Evolutionary conservation across 2,888 invertebrate species (phyloP), one percentile per base, ranked within the genome.

Genomic region (Limenitis camilla): DNA sequence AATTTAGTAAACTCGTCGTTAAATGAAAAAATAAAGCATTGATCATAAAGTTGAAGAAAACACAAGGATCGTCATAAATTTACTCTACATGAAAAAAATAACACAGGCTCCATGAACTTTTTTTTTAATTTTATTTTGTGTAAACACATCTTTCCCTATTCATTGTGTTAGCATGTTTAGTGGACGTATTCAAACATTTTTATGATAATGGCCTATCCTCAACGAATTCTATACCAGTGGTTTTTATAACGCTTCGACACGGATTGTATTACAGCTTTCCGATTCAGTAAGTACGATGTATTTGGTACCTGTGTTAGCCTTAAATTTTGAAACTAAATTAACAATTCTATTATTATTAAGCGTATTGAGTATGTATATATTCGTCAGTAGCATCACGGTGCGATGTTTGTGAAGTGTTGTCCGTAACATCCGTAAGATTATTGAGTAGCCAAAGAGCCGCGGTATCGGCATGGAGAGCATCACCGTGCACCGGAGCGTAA

Each of bases 401-500:
- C 62, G 67, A 70, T 71, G 67, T 68, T 63, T 68, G 67, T 75
- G 71, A 72, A 63, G 69, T 71, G 67, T 58, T 63, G 64, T 61
- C 63, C 70, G 64, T 74, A 75, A 76, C 74, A 76, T 72, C 75
- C 72, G 76, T 77, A 70, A 76, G 74, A 74, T 76, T 78, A 79
- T 71, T 72, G 78, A 78, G 74, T 79, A 78, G 84, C 84, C n/a
- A n/a, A n/a, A n/a, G n/a, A n/a, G n/a, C n/a, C n/a, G n/a, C n/a
- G n/a, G n/a, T n/a, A n/a, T n/a, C n/a, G n/a, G n/a, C 19, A 19
- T 19, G 19, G 19, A 19, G 19, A 19, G 85, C 82, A 83, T 81
- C 86, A 81, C 19, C 19, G 19, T 19, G n/a, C n/a, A n/a, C 71
- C 82, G 75, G 71, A 85, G 85, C 85, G 85, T 77, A 84, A 84